A percentile compares a stretch with the other conserved stretches of the same genome.
phyloP scores from a whole-genome alignment of 1,140 invertebrate species.

The Amphibalanus amphitrite region DNA sequence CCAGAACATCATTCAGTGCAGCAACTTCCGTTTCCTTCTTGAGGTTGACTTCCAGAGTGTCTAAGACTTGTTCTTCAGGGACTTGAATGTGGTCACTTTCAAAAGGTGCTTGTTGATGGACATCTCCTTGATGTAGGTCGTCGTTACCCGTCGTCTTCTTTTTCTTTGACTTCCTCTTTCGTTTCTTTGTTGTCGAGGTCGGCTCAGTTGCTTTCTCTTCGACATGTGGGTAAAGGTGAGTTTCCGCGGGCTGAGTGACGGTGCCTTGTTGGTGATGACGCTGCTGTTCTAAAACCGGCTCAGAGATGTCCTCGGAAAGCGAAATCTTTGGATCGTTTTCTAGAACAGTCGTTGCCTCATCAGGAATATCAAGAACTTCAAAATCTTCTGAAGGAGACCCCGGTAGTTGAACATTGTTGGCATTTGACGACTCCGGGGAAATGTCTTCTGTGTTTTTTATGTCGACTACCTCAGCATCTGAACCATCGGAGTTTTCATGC shows the following conservation, averaged over 20 bases:
- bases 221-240: no score
- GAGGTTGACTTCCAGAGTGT: background rate
- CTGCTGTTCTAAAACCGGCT: no score
- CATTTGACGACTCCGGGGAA: no score
- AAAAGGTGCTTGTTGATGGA: no score
- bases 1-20: background rate
- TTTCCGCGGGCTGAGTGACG: no score
- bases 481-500: background rate
- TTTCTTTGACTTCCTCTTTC: background rate
- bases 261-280: no score
- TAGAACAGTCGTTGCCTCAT: background rate
- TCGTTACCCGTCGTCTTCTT: background rate
- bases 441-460: background rate
- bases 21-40: background rate
- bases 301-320: no score
- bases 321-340: no score
- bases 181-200: background rate
- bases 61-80: background rate
- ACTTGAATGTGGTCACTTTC: no score
- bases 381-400: background rate
- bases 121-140: no score
- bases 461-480: background rate
- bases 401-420: no score
- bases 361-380: background rate
- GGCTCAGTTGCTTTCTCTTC: no score